These are phyloP conservation scores for Ips nitidus DNA, from an alignment of 1,140 invertebrate genomes.

Conservation along the genomic window DNA sequence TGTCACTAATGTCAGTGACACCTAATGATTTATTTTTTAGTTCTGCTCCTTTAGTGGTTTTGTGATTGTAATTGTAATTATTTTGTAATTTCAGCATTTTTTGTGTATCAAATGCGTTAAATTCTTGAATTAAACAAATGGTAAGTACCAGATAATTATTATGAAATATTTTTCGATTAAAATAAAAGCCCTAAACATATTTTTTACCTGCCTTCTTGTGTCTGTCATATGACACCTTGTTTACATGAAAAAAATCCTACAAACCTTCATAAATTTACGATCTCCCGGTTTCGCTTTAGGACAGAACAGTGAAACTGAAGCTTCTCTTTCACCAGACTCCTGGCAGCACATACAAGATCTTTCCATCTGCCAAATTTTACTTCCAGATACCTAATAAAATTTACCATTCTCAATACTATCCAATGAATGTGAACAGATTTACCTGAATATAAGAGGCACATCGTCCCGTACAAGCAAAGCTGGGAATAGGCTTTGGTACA, in stretches of 20 bases:
- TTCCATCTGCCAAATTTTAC: conserved; percentile 96
- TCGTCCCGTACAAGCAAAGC: conserved; percentile 87
- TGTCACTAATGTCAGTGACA: too few species aligned
- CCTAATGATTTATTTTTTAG: too few species aligned
- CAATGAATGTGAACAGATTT: not conserved
- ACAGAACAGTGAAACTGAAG: conserved; percentile 83
- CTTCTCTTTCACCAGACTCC: conserved; percentile 89
- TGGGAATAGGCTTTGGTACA: conserved; percentile 89
- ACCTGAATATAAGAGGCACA: conserved; percentile 93
- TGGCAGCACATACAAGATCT: conserved; percentile 93
- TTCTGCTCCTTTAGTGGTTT: too few species aligned
- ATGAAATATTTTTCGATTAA: too few species aligned
- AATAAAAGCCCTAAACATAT: too few species aligned
- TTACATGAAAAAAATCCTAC: not conserved
- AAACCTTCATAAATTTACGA: conserved; percentile 81
- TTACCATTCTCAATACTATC: too few species aligned
- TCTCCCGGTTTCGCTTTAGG: conserved; percentile 85
- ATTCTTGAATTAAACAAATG: too few species aligned
- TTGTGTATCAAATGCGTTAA: too few species aligned
- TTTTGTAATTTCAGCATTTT: too few species aligned
- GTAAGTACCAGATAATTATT: too few species aligned
- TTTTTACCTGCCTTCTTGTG: too few species aligned
- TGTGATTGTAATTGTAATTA: too few species aligned
- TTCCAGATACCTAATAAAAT: conserved; percentile 78
- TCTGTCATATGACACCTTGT: not conserved